These are phyloP conservation scores for Vanessa atalanta DNA, from an alignment of 1,140 invertebrate genomes.

Conservation along the genomic window DNA sequence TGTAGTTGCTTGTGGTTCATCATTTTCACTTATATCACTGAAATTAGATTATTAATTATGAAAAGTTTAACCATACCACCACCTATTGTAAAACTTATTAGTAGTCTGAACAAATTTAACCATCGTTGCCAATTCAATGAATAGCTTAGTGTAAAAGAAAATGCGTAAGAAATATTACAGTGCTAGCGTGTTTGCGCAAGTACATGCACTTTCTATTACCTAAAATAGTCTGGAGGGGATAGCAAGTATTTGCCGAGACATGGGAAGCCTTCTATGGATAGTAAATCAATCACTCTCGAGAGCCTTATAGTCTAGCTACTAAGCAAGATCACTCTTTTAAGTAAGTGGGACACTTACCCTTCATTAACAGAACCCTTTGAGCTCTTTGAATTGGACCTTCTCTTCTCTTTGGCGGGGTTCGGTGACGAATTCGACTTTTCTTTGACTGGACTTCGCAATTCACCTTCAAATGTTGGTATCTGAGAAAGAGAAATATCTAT, in stretches of 20 bases:
- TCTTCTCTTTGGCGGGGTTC: constrained; percentile 47
- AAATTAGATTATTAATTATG: constrained; percentile 9
- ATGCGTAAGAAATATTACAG: too few relatives aligned
- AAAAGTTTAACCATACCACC: too few relatives aligned
- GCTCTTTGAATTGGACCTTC: constrained; percentile 64
- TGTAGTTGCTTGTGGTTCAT: constrained; percentile 39
- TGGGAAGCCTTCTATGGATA: background rate
- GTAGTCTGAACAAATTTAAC: too few relatives aligned
- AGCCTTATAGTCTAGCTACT: too few relatives aligned
- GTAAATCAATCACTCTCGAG: too few relatives aligned
- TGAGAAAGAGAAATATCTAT: constrained; percentile 18
- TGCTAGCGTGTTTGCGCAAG: too few relatives aligned
- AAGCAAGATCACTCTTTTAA: background rate
- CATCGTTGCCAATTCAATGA: too few relatives aligned
- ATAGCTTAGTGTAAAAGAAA: too few relatives aligned
- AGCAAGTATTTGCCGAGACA: background rate
- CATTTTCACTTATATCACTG: constrained; percentile 63
- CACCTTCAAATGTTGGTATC: constrained; percentile 42
- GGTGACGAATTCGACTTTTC: constrained; percentile 49
- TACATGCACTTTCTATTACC: too few relatives aligned
- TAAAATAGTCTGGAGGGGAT: too few relatives aligned
- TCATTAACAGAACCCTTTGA: constrained; percentile 61
- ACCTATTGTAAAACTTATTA: too few relatives aligned
- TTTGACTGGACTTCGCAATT: constrained; percentile 38
- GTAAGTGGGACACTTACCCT: constrained; percentile 43